These are phyloP conservation scores for Mormyrus iriodes DNA, from an alignment of 2,113 vertebrate genomes.

Conservation along the genomic window DNA sequence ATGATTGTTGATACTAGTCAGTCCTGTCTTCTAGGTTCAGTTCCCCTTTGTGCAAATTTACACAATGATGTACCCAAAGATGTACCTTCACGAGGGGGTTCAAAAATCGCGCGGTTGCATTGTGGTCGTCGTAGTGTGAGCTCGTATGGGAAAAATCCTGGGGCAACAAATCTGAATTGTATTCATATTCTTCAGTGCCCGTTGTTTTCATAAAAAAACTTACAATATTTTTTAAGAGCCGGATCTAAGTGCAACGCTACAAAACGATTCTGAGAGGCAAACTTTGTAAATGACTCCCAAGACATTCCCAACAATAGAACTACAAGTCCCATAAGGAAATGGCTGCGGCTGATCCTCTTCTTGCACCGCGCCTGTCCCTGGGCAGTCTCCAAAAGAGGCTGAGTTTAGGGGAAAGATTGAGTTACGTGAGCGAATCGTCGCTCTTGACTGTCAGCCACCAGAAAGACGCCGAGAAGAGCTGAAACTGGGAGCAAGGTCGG, in stretches of 20 bases:
- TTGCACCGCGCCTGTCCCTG: constrained; percentile 46
- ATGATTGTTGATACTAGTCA: not conserved
- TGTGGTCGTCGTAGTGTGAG: constrained; percentile 45
- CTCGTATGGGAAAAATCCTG: not conserved
- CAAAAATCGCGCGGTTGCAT: constrained; percentile 21
- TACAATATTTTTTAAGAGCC: not conserved
- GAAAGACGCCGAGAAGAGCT: constrained; percentile 45
- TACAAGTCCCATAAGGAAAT: constrained; percentile 58
- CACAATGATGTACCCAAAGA: not conserved
- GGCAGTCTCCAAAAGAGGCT: constrained; percentile 51
- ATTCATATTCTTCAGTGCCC: not conserved
- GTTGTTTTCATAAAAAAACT: not conserved
- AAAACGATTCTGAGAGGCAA: not conserved
- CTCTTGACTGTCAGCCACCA: constrained; percentile 64
- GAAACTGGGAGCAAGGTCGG: constrained; percentile 52
- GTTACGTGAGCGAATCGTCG: constrained; percentile 40
- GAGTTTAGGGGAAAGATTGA: constrained; percentile 55
- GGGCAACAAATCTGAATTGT: not conserved
- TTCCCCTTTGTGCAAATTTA: constrained; percentile 1
- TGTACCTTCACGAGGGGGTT: not conserved
- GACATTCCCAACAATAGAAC: constrained; percentile 36
- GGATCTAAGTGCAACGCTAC: not conserved
- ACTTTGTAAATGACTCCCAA: not conserved
- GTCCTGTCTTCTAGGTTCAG: not conserved
- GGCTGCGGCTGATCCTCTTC: constrained; percentile 23